These are phyloP conservation scores for Menura novaehollandiae DNA, from an alignment of 2,113 vertebrate genomes.

Conservation along the genomic window DNA sequence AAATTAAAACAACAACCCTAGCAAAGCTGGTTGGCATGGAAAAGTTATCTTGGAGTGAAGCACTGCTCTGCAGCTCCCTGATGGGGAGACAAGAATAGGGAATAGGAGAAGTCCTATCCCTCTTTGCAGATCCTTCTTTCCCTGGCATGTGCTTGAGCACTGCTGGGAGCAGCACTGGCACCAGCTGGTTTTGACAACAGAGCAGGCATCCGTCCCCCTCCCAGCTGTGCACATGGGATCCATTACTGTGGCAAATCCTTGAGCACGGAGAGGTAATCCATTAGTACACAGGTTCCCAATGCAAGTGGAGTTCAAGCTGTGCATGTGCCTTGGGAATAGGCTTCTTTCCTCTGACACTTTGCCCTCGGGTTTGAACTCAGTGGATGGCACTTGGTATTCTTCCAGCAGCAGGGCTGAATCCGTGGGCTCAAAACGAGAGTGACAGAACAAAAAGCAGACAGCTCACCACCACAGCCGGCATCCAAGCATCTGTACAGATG, in stretches of 20 bases:
- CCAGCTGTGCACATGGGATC: neutral
- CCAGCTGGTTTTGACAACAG: neutral
- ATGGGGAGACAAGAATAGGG: neutral
- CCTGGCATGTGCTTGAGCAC: neutral
- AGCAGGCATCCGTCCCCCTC: neutral
- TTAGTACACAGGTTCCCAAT: fast-evolving
- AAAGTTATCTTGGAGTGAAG: neutral
- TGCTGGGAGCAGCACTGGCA: neutral
- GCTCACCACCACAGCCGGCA: neutral
- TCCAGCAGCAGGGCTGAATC: neutral
- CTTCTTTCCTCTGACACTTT: neutral
- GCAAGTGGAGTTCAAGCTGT: neutral
- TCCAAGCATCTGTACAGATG: neutral
- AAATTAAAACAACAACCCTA: neutral
- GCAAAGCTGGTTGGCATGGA: neutral
- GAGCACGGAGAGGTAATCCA: neutral
- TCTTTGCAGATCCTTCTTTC: neutral
- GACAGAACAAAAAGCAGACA: neutral
- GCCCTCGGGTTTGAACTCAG: neutral
- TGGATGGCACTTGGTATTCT: neutral
- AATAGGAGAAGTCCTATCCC: neutral
- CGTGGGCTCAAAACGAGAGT: neutral
- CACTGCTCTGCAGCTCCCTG: neutral
- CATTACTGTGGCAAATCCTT: neutral
- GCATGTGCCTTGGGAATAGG: neutral